Base-by-base conservation (phyloP, 37 sponge, comb jelly and placozoan genomes). In the Amphimedon queenslandica region DNA sequence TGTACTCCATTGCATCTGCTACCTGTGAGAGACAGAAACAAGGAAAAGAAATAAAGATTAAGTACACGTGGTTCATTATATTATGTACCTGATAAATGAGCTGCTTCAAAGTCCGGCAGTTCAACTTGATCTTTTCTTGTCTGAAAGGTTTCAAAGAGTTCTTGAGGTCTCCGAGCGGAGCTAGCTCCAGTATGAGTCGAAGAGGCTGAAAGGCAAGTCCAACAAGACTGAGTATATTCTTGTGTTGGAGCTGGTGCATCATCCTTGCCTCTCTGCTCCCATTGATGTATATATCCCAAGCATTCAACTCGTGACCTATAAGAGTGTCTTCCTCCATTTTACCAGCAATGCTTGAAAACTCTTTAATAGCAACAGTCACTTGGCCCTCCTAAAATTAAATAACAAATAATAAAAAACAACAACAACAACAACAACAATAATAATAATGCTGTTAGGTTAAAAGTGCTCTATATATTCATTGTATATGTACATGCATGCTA, bases 111-210 rank as follows among this genome's bases (percentile, higher is more conserved):
- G 87, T 70, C 4, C 63, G 57, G 24, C 82, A 61, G 60, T 73
- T 81, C n/a, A 85, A 39, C 33, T 58, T 58, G 13, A 67, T 58
- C 18, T 38, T 53, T 0, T 57, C 58, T 29, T 31, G 61, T 42
- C 64, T 67, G 72, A 74, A 92, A 27, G 37, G 24, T 3, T 74
- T 72, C 20, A 84, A 37, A 28, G 64, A 64, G n/a, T 43, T 43
- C 72, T 80, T 77, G 38, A 92, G 75, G 76, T 88, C 90, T 4
- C 89, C 90, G 32, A 58, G 33, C 2, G 90, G 89, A 18, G 93
- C 93, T 39, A 83, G 75, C 65, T 84, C 89, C 25, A 87, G 77
- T 57, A 92, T 36, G 40, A 92, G 68, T 51, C 86, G 64, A 36
- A 84, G 37, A 20, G 93, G 93, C 21, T 80, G 72, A 18, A 92